Evolutionary conservation across 1,140 invertebrate species (phyloP).

Genomic region (Bombus consobrinus): DNA sequence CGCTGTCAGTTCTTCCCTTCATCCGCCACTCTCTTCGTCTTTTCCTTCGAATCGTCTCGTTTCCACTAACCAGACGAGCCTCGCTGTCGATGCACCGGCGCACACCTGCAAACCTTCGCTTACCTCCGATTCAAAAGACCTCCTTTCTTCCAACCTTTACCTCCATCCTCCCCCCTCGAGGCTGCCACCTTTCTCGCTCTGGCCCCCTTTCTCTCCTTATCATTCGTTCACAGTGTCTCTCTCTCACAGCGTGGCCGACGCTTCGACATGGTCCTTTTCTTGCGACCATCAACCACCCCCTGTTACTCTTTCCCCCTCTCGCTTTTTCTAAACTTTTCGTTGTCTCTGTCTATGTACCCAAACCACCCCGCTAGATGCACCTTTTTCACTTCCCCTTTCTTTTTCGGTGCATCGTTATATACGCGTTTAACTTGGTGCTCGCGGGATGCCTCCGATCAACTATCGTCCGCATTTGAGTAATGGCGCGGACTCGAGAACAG

Average conservation of each 20-base stretch:
- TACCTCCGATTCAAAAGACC: conserved; percentile 67
- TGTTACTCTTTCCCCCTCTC: neutral
- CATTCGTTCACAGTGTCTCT: conserved; percentile 20
- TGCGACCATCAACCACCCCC: neutral
- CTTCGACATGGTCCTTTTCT: conserved; percentile 43
- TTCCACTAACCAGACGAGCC: conserved; percentile 41
- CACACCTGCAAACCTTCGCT: conserved; percentile 57
- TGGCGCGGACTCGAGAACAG: conserved; percentile 43
- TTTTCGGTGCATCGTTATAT: conserved; percentile 60
- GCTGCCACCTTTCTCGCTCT: neutral
- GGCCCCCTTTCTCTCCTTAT: neutral
- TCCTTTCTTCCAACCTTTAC: conserved; percentile 49
- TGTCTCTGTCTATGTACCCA: neutral
- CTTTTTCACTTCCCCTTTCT: conserved; percentile 14
- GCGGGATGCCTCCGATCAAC: conserved; percentile 56
- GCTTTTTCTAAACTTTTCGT: conserved; percentile 9
- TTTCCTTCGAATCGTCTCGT: conserved; percentile 23
- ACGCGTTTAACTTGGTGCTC: conserved; percentile 56
- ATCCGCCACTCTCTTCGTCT: conserved; percentile 13
- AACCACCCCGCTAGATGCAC: no score
- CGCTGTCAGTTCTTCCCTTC: conserved; percentile 18
- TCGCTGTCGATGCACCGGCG: conserved; percentile 55
- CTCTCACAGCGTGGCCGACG: neutral
- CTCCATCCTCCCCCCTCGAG: neutral
- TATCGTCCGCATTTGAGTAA: conserved; percentile 50